Base-by-base conservation (phyloP, 1,140 invertebrate genomes). In the Ephestia elutella region DNA sequence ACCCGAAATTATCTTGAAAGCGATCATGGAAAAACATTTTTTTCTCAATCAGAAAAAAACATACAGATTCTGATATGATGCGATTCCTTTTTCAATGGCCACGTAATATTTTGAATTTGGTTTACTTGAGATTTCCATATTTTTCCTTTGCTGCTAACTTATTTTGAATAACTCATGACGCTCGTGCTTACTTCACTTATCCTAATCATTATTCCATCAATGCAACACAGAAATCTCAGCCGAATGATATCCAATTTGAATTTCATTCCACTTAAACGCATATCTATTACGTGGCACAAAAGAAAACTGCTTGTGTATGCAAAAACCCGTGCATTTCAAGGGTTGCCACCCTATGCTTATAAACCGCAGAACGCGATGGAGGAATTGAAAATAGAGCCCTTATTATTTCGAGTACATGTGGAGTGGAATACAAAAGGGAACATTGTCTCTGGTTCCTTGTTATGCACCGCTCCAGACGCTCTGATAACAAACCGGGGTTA, bases 361-460 rank as follows among this genome's bases (percentile, higher is more conserved):
- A 75, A 75, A 74, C 75, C 80, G 59, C 72, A 68, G 71, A 78
- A 77, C 51, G 62, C 73, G 65, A 68, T 76, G 68, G 71, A 80
- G 75, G 79, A 84, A 84, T 84, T 84, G 81, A 82, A 84, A 82
- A 81, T 82, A 83, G 78, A 71, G 74, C 75, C 75, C 80, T 81
- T 81, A 77, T 83, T 83, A 83, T 83, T 81, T 83, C 69, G 77
- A 83, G 77, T 76, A 78, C 70, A 74, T 70, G 77, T 77, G 68
- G 70, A 81, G 78, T 70, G 80, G 73, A 75, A 73, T 76, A 78
- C 71, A 73, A 80, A 75, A 70, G 70, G 76, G 70, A 65, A 73
- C 70, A 77, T 78, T 83, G 75, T 81, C 77, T 81, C 70, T 71
- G 55, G 30, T 32, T 50, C 64, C 65, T 73, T 68, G 70, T 73